These are phyloP conservation scores for Choreutis nemorana DNA, from an alignment of 2,888 invertebrate genomes.

Conservation along the genomic window DNA sequence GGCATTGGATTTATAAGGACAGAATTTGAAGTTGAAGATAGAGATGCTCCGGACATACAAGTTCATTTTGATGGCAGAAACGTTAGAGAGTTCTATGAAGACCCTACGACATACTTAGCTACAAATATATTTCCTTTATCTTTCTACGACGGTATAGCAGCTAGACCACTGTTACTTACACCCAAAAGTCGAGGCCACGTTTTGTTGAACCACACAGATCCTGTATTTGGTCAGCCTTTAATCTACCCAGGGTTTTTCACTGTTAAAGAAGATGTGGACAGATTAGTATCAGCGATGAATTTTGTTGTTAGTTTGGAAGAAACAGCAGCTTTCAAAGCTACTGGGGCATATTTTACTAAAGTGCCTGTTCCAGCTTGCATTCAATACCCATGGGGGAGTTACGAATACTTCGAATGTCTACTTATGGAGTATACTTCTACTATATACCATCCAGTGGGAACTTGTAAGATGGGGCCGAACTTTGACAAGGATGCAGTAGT, in stretches of 20 bases:
- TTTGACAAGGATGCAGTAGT: conserved; percentile 71
- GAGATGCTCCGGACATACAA: conserved; percentile 72
- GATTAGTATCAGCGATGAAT: conserved; percentile 68
- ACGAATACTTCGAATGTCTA: conserved; percentile 73
- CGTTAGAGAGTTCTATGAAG: conserved; percentile 63
- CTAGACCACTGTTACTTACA: conserved; percentile 68
- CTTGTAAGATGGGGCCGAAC: conserved; percentile 75
- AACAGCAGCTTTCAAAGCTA: conserved; percentile 64
- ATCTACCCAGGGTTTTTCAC: conserved; percentile 76
- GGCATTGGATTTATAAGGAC: conserved; percentile 70
- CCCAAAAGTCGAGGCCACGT: conserved; percentile 72
- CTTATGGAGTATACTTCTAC: conserved; percentile 72
- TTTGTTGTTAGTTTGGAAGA: conserved; percentile 66
- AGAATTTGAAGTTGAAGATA: conserved; percentile 35
- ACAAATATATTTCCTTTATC: conserved; percentile 62
- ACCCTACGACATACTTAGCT: conserved; percentile 59
- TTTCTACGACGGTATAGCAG: conserved; percentile 69
- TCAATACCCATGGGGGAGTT: conserved; percentile 62
- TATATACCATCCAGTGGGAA: conserved; percentile 74
- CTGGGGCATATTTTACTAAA: conserved; percentile 64
- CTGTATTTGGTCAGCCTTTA: conserved; percentile 73
- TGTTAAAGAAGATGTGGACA: conserved; percentile 68
- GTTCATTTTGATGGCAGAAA: conserved; percentile 69
- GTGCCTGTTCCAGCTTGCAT: conserved; percentile 68
- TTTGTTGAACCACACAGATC: conserved; percentile 72